Base-by-base conservation (phyloP, 92 coral and sea anemone genomes). In the Hydrozoanthus gracilis region DNA sequence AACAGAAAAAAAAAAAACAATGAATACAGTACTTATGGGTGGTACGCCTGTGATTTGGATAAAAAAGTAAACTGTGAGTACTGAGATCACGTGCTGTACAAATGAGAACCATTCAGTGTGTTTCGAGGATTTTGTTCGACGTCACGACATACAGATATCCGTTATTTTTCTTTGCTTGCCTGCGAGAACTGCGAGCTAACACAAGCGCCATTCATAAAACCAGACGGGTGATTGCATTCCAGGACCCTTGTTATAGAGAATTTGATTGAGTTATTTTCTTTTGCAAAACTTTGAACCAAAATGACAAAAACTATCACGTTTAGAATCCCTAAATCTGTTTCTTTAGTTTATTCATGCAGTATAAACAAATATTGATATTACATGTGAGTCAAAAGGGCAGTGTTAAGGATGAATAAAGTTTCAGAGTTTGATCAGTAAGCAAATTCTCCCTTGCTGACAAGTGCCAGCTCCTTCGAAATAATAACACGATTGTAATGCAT, bases 131-230 rank as follows among this genome's bases (percentile, higher is more conserved):
- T 27, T 27, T 27, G 39, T 27, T 27, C 39, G 39, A 27, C 39
- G 39, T 27, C 39, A 27, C 39, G 39, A 27, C 39, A 27, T 27
- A 27, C 1, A 27, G 39, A 27, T 27, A 27, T 27, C 39, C 39
- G 39, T 27, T 27, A 27, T 27, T 27, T 27, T 67, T 5, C 16
- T 45, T 67, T 54, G 46, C 35, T 67, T 3, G 72, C 46, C 44
- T 45, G 72, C 0, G 39, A 0, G 39, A 27, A 27, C 39, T 27
- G 39, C 39, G 39, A 0, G 39, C 73, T 64, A 64, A 80, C 66
- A 62, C 64, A 80, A 65, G 85, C 85, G 13, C 85, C 15, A 80
- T 80, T 80, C 85, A 80, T 80, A 3, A 64, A 65, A 27, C 85
- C 85, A 80, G 85, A 80, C 85, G 55, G 85, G 60, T 14, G 39